Base-by-base conservation (phyloP, 1,140 invertebrate genomes). In the Heliconius hermathena region DNA sequence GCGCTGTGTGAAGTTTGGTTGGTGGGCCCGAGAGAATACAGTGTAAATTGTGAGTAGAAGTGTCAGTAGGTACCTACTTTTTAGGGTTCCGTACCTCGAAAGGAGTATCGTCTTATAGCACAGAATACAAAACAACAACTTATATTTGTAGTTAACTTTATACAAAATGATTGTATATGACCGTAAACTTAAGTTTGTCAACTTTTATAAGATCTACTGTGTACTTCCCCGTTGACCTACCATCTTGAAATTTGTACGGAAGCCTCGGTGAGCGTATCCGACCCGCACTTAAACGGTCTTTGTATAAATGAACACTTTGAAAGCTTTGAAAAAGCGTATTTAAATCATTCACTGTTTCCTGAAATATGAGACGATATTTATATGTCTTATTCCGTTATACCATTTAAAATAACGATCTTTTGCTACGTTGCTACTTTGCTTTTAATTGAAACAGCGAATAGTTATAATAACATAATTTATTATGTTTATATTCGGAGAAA, bases 1-100 rank as follows among this genome's bases (percentile, higher is more conserved):
- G 57, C 22, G 36, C 26, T 38, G 38, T 76, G 74, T 70, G 74
- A 76, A 70, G 60, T 76, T 70, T 76, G 38, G 41, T 41, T 76
- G 33, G 74, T 70, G 38, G 74, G 74, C 22, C 60, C 57, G 74
- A 70, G 74, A 76, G 70, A 70, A 70, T 49, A 18, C 16, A 16
- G 16, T 29, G 3, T 33, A 33, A 66, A 54, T n/a, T 66, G 20
- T 29, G 22, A 26, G 60, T 66, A 4, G 57, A n/a, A 26, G n/a
- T 22, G 8, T 60, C 22, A 60, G 57, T 16, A 46, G 33, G 6
- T 36, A 46, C 3, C 41, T 36, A 16, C 41, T 46, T 46, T 46
- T 46, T 46, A 46, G 41, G 13, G 13, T 46, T 46, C 41, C 41
- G 13, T 5, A 46, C 0, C 13, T 46, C 16, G 13, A 46, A 46